phyloP scores from a whole-genome alignment of 2,888 invertebrate species.

The Amblyteles armatorius region DNA sequence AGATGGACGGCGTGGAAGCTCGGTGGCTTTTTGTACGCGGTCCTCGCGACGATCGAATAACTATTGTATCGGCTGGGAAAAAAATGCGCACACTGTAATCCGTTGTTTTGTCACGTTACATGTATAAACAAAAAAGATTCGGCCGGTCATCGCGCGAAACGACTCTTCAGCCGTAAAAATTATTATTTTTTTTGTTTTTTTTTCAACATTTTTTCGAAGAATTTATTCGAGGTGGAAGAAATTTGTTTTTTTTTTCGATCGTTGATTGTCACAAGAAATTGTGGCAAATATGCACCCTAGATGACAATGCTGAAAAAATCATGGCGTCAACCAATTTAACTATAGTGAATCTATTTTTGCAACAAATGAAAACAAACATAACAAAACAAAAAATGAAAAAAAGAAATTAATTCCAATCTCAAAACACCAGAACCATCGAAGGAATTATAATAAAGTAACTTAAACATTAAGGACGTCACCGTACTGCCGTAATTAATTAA shows the following conservation, averaged over 20 bases:
- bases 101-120: no score
- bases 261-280: background rate
- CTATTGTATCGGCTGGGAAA: background rate
- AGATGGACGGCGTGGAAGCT: background rate
- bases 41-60: background rate
- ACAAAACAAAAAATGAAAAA: constrained; percentile 12
- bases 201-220: background rate
- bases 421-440: constrained; percentile 42
- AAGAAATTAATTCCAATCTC: constrained; percentile 33
- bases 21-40: background rate
- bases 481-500: constrained; percentile 60
- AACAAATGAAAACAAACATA: constrained; percentile 27
- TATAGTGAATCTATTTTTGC: constrained; percentile 61
- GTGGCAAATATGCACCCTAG: background rate
- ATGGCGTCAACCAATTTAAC: constrained; percentile 29
- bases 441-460: constrained; percentile 51
- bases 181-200: background rate
- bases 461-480: constrained; percentile 49
- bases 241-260: constrained; percentile 21
- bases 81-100: background rate
- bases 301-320: constrained; percentile 38
- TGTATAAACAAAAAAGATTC: no score
- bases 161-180: background rate
- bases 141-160: background rate
- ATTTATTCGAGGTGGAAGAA: background rate